These are phyloP conservation scores for Falcunculus frontatus DNA, from an alignment of 2,113 vertebrate genomes.

Conservation along the genomic window DNA sequence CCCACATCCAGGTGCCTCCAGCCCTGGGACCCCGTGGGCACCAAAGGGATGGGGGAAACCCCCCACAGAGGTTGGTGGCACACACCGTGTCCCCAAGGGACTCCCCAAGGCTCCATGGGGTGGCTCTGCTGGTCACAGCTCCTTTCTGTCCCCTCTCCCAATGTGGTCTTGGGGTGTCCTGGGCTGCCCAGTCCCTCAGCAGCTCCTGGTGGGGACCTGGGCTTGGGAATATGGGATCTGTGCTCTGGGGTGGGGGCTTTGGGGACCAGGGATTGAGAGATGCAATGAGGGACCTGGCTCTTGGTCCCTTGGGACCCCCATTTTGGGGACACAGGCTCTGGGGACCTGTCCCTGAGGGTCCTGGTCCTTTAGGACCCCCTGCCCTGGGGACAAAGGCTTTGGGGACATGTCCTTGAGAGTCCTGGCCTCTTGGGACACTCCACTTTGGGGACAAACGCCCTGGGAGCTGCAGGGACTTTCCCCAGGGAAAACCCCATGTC, in stretches of 20 bases:
- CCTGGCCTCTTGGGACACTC: not conserved
- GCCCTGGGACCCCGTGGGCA: rapidly evolving
- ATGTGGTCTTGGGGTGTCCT: rapidly evolving
- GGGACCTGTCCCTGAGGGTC: not conserved
- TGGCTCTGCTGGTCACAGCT: not conserved
- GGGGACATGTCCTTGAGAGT: not conserved
- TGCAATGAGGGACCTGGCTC: not conserved
- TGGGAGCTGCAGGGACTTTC: not conserved
- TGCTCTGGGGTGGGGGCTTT: not conserved
- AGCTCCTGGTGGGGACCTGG: not conserved
- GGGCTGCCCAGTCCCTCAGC: not conserved
- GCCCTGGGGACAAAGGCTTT: not conserved
- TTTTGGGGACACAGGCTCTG: not conserved
- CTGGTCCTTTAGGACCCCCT: not conserved
- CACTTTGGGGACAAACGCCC: rapidly evolving
- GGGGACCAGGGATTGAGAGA: not conserved
- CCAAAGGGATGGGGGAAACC: not conserved
- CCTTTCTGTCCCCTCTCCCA: not conserved
- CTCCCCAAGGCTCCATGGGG: rapidly evolving
- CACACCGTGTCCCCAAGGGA: rapidly evolving
- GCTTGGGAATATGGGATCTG: not conserved
- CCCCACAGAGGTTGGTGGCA: not conserved
- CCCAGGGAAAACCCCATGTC: not conserved
- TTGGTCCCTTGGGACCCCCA: not conserved
- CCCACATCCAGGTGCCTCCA: rapidly evolving